A percentile compares a stretch with the other conserved stretches of the same genome.
phyloP scores from a whole-genome alignment of 2,888 invertebrate species.

The Eristalis intricaria region DNA sequence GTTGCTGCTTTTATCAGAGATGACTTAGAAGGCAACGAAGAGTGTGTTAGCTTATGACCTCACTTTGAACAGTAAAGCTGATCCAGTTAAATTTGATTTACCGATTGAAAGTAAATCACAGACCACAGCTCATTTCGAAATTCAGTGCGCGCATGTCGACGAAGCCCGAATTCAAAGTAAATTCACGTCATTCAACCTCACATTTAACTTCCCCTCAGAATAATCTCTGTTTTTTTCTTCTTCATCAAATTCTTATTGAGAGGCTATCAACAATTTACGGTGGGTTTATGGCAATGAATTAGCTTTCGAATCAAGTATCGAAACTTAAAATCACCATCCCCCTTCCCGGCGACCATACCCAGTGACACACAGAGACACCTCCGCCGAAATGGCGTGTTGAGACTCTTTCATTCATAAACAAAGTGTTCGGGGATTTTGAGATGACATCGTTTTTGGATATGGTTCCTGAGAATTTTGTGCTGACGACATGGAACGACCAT shows the following conservation, averaged over 20 bases:
- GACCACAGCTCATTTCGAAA: background rate
- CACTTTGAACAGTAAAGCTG: too few relatives aligned
- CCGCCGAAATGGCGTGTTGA: constrained; percentile 42
- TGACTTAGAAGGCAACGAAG: background rate
- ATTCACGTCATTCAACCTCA: background rate
- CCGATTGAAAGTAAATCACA: background rate
- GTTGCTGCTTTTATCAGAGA: background rate
- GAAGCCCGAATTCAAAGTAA: background rate
- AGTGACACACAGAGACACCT: constrained; percentile 14
- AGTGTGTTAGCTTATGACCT: background rate
- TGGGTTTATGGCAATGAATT: constrained; percentile 31
- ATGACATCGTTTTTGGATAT: background rate
- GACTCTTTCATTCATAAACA: constrained; percentile 41
- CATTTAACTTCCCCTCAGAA: background rate
- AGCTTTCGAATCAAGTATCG: constrained; percentile 29
- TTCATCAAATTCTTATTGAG: constrained; percentile 15
- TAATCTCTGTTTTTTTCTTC: background rate
- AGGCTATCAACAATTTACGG: constrained; percentile 24
- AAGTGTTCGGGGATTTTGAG: background rate
- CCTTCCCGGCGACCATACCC: background rate
- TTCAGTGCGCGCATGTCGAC: background rate
- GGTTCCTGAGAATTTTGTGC: background rate
- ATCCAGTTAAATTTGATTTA: background rate
- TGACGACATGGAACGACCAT: background rate
- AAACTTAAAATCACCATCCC: background rate